Evolutionary conservation across 2,888 invertebrate species (phyloP).

Genomic region (Reticulitermes lucifugus): DNA sequence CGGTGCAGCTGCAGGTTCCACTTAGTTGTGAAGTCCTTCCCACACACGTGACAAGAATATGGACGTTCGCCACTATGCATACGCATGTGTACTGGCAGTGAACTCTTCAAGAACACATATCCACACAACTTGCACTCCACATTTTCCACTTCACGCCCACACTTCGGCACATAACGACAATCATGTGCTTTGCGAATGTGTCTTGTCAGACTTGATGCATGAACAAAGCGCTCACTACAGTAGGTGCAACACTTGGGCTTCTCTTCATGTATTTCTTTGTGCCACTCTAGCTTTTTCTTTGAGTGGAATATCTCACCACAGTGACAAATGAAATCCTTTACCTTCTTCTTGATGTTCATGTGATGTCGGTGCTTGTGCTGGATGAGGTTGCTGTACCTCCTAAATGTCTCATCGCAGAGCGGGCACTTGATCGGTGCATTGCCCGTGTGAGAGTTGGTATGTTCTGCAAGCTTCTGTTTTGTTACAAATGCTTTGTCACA

Average conservation of each 20-base stretch:
- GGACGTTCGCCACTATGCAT: constrained; percentile 83
- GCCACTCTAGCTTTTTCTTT: constrained; percentile 86
- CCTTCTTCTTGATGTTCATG: constrained; percentile 76
- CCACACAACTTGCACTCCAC: constrained; percentile 84
- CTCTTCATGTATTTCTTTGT: constrained; percentile 85
- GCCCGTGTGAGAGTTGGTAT: constrained; percentile 86
- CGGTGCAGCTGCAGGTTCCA: constrained; percentile 91
- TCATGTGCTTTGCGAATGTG: constrained; percentile 87
- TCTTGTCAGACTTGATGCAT: constrained; percentile 83
- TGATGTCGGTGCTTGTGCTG: constrained; percentile 86
- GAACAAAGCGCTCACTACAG: constrained; percentile 89
- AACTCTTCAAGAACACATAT: constrained; percentile 81
- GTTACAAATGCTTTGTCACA: constrained; percentile 88
- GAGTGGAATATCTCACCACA: constrained; percentile 88
- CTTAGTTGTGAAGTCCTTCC: constrained; percentile 87
- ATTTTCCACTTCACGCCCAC: constrained; percentile 71
- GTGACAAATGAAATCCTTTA: constrained; percentile 79
- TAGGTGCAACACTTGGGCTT: constrained; percentile 86
- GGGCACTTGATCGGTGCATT: constrained; percentile 84
- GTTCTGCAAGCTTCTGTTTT: constrained; percentile 84
- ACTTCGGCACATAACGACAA: constrained; percentile 76
- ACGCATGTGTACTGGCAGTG: constrained; percentile 82
- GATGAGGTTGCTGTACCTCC: constrained; percentile 85
- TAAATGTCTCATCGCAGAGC: constrained; percentile 82
- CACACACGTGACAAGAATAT: constrained; percentile 85